A percentile compares a stretch with the other conserved stretches of the same genome.
Evolutionary conservation across 2,888 invertebrate species (phyloP).

Genomic region (Cataglyphis cursor): DNA sequence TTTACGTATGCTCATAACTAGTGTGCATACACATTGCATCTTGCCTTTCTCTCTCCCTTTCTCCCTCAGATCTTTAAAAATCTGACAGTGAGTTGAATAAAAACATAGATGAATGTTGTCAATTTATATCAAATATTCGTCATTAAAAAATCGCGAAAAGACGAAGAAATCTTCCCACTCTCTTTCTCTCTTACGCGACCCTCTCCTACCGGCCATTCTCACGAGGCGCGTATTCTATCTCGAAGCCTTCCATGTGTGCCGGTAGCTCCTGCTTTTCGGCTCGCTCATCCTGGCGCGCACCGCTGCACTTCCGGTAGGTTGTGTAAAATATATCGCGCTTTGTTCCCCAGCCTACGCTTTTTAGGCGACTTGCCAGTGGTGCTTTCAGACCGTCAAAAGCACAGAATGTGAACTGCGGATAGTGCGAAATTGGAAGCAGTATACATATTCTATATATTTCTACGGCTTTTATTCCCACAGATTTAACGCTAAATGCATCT

Average conservation of each 20-base stretch:
- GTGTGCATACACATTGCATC: slow-evolving; percentile 47
- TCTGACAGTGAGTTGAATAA: slow-evolving; percentile 62
- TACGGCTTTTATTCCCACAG: slow-evolving; percentile 17
- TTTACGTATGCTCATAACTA: slow-evolving; percentile 51
- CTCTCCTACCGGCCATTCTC: slow-evolving; percentile 66
- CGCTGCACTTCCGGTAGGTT: slow-evolving; percentile 80
- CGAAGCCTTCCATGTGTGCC: slow-evolving; percentile 72
- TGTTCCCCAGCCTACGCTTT: slow-evolving; percentile 74
- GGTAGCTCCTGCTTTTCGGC: slow-evolving; percentile 58
- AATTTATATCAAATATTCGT: slow-evolving; percentile 83
- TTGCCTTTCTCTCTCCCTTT: slow-evolving; percentile 16
- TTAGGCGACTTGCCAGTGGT: slow-evolving; percentile 70
- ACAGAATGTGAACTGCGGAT: slow-evolving; percentile 34
- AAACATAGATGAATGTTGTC: slow-evolving; percentile 84
- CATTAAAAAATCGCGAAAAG: slow-evolving; percentile 63
- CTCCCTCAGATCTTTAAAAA: slow-evolving; percentile 67
- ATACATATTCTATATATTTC: slow-evolving; percentile 33
- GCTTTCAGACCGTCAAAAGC: slow-evolving; percentile 61
- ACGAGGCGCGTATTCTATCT: slow-evolving; percentile 69
- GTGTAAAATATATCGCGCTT: slow-evolving; percentile 79
- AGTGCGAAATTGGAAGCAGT: slow-evolving; percentile 45
- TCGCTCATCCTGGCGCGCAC: slow-evolving; percentile 70
- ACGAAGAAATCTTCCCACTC: slow-evolving; percentile 66
- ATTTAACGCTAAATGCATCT: slow-evolving; percentile 46
- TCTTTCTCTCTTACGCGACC: slow-evolving; percentile 41